Evolutionary conservation across 2,797 vertebrate genomes (phyloP).

Genomic region (Cossypha dichroa): DNA sequence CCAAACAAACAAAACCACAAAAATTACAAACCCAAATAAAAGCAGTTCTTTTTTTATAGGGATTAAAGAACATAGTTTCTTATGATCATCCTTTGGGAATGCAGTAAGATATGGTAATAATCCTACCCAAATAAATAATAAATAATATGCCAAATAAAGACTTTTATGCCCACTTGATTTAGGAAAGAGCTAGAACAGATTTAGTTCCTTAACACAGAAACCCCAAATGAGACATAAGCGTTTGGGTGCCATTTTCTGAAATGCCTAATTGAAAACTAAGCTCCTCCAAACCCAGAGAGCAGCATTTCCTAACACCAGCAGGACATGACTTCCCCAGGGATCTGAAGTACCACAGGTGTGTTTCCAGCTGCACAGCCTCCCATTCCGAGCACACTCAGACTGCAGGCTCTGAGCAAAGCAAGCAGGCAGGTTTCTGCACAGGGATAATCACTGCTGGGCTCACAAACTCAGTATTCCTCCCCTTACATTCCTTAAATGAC

Average conservation of each 20-base stretch:
- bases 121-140: neutral
- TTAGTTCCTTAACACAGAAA: neutral
- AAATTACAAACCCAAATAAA: neutral
- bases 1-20: neutral
- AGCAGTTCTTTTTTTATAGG: neutral
- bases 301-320: neutral
- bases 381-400: neutral
- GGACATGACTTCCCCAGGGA: neutral
- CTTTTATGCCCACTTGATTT: neutral
- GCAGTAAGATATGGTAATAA: neutral
- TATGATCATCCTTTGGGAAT: neutral
- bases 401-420: fast-evolving
- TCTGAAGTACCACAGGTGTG: neutral
- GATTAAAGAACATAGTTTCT: neutral
- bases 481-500: neutral
- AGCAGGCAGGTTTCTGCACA: neutral
- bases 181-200: neutral
- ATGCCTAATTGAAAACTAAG: neutral
- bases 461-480: neutral
- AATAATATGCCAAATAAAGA: neutral
- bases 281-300: neutral
- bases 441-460: neutral
- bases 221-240: neutral
- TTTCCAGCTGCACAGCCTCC: neutral
- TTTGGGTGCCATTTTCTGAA: neutral